phyloP scores from a whole-genome alignment of 2,888 invertebrate species.

The Drosophila crucigera region DNA sequence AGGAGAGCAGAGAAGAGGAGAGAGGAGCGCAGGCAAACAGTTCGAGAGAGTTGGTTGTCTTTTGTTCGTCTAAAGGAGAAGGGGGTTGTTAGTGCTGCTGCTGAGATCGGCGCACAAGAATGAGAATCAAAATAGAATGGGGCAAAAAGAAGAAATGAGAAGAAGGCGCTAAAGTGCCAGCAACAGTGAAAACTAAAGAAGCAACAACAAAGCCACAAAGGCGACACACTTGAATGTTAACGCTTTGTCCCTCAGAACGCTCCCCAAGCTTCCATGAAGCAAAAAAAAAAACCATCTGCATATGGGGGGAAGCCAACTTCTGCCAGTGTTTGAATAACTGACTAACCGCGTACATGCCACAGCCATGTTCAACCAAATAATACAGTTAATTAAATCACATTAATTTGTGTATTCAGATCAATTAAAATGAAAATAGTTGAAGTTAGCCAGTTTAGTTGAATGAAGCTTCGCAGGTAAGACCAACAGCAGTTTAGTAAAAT shows the following conservation, averaged over 20 bases:
- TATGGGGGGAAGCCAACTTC: constrained; percentile 19
- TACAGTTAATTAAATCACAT: neutral
- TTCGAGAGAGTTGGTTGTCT: constrained; percentile 15
- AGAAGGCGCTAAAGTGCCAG: constrained; percentile 38
- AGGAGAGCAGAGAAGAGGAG: constrained; percentile 21
- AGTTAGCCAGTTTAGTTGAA: neutral
- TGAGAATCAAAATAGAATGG: constrained; percentile 60
- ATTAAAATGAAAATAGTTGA: neutral
- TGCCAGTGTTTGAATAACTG: constrained; percentile 10
- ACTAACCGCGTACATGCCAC: neutral
- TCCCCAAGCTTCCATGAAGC: neutral
- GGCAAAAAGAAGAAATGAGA: constrained; percentile 14
- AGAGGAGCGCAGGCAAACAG: constrained; percentile 17
- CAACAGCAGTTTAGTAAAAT: neutral
- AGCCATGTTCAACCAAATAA: neutral
- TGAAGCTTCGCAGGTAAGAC: neutral
- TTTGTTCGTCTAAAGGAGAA: constrained; percentile 8
- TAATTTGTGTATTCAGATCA: neutral
- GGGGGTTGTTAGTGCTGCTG: constrained; percentile 5
- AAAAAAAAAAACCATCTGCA: constrained; percentile 1
- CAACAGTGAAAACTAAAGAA: constrained; percentile 8
- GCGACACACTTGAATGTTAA: constrained; percentile 38
- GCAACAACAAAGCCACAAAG: constrained; percentile 27
- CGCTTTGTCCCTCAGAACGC: constrained; percentile 2
- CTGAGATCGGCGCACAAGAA: constrained; percentile 19